phyloP scores from a whole-genome alignment of 2,888 invertebrate species.

The Leptura quadrifasciata region DNA sequence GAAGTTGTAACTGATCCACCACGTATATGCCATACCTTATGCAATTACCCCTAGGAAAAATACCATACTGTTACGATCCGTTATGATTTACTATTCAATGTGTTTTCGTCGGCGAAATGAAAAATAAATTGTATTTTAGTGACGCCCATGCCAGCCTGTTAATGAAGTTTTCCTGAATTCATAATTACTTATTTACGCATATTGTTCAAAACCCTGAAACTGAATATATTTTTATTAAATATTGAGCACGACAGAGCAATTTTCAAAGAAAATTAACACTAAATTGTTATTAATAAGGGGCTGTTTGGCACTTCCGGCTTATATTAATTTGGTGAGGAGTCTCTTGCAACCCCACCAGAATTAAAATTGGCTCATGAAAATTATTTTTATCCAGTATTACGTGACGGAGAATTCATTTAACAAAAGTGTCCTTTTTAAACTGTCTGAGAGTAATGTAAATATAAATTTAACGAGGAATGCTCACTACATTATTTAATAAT shows the following conservation, averaged over 20 bases:
- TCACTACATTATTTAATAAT: not conserved
- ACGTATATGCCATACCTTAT: no score
- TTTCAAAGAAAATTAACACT: constrained; percentile 21
- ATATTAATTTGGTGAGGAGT: constrained; percentile 16
- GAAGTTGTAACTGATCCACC: no score
- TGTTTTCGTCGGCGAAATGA: not conserved
- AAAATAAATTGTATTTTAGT: not conserved
- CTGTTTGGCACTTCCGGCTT: not conserved
- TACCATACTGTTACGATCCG: no score
- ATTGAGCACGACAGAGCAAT: not conserved
- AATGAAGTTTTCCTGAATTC: not conserved
- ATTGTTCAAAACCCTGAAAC: not conserved
- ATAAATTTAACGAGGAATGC: not conserved
- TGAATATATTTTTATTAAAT: constrained; percentile 12
- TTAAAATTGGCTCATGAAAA: not conserved
- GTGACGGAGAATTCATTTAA: not conserved
- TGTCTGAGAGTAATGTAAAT: not conserved
- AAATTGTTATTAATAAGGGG: constrained; percentile 18
- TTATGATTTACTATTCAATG: not conserved
- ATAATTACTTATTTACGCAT: constrained; percentile 1
- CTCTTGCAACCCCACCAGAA: constrained; percentile 8
- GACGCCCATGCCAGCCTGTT: not conserved
- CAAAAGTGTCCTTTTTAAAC: not conserved
- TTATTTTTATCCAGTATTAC: not conserved
- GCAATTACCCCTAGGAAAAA: no score